Conservation (phyloP, 2,888 invertebrate genomes). For the Chrysina gloriosa region DNA sequence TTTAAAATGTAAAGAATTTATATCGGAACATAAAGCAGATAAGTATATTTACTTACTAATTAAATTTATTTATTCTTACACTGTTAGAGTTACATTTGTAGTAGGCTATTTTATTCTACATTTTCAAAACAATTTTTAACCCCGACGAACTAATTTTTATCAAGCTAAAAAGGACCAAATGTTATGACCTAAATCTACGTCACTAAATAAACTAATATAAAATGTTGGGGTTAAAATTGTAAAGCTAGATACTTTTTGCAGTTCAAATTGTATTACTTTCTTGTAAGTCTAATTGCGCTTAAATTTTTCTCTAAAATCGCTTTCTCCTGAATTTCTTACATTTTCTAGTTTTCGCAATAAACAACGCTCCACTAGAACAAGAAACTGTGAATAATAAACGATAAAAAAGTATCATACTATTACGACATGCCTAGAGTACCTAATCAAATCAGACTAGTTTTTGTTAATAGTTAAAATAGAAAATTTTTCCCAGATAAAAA, state of each 20-base stretch:
- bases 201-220: neutral
- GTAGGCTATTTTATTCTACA: conserved; percentile 28
- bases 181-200: neutral
- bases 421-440: too few relatives aligned
- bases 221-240: conserved; percentile 35
- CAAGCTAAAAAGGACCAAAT: neutral
- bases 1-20: conserved; percentile 12
- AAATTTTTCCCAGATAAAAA: too few relatives aligned
- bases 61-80: conserved; percentile 24
- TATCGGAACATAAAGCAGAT: conserved; percentile 27
- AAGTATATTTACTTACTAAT: conserved; percentile 17
- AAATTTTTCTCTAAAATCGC: conserved; percentile 16
- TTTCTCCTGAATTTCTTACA: conserved; percentile 28
- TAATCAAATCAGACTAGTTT: too few relatives aligned
- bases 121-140: conserved; percentile 31
- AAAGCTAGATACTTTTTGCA: conserved; percentile 13
- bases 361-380: neutral
- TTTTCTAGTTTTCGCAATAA: conserved; percentile 19
- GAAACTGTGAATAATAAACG: too few relatives aligned
- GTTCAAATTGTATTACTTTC: conserved; percentile 8
- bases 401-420: too few relatives aligned
- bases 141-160: conserved; percentile 12
- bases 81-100: conserved; percentile 5
- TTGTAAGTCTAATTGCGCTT: conserved; percentile 5
- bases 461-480: too few relatives aligned